Evolutionary conservation across 1,140 invertebrate species (phyloP), one percentile per base, ranked within the genome.

Genomic region (Zaprionus davidi): DNA sequence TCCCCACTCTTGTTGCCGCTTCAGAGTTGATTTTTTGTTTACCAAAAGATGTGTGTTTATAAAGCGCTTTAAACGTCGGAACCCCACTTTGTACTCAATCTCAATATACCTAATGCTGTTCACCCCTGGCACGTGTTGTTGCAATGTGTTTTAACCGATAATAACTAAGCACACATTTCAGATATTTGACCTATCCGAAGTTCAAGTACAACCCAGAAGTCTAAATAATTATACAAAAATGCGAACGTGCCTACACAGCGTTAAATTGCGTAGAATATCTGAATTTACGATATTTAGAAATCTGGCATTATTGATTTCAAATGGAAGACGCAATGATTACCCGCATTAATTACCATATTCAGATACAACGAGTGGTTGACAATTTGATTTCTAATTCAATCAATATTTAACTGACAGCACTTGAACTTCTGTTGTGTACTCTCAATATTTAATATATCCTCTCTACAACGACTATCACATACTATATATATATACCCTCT

Each of bases 171-270:
- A 51, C 46, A 51, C 46, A 51, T 51, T 51, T 51, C 24, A 20
- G 20, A 46, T 31, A 20, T 55, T 55, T 26, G 15, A n/a, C 38
- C 38, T n/a, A 44, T 31, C n/a, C 38, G 17, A 46, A 58, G 36
- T 58, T 68, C 38, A 68, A 68, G 41, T 46, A 17, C 41, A 46
- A 46, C n/a, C n/a, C 41, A 46, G n/a, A 46, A 46, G 55, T 67
- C 24, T 2, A 26, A 28, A 51, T 24, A 51, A 51, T 51, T 51
- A 51, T 51, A 51, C 46, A 24, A 51, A 24, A 11, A 24, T 51
- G 17, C 24, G 15, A 17, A 13, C 7, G 38, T 11, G 13, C 22
- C 15, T n/a, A 41, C 15, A 6, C 38, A n/a, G 4, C 15, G n/a
- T 46, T 41, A 28, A 24, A 49, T 7, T 49, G 17, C 17, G 46